Evolutionary conservation across 2,113 vertebrate species (phyloP), one percentile per base, ranked within the genome.

Genomic region (Phaethon lepturus): DNA sequence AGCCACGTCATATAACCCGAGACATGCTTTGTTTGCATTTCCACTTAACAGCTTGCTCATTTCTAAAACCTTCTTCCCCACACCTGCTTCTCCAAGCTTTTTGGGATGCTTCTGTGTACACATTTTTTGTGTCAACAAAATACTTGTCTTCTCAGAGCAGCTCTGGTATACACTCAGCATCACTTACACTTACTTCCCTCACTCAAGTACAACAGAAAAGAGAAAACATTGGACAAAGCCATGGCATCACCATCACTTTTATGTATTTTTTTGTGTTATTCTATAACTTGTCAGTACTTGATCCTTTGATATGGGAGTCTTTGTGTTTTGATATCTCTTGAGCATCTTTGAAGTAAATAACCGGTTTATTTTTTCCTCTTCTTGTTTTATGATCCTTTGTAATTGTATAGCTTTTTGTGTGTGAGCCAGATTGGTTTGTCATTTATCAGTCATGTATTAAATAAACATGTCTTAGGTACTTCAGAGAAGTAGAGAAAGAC

Each of bases 1-100:
- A 78, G 15, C 44, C 40, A 8, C 1, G 0, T 45, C 17, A 13
- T 24, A 10, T 8, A 55, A 35, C 22, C 13, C 1, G 0, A 1
- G 1, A 11, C 11, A 7, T 28, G 28, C 18, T 44, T 74, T 55
- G 45, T 71, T 79, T 88, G 52, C 45, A 50, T 84, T 76, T 84
- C 35, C 6, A 49, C 22, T 52, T 29, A 82, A 33, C 20, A 40
- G 44, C 9, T 20, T 69, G 18, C 29, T 73, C 24, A 17, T 28
- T 67, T 63, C 29, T 63, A 22, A 59, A 85, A 55, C 40, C n/a
- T 75, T 17, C 28, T 92, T 69, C 31, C 33, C 68, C 15, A 33
- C 4, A 23, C 14, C 19, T 55, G 26, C 40, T 64, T 86, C n/a
- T 81, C 20, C 20, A 44, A 47, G 25, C 35, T 82, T 56, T 55